Evolutionary conservation across 2,113 vertebrate genomes (phyloP).

Genomic region (Psilopogon haemacephalus): DNA sequence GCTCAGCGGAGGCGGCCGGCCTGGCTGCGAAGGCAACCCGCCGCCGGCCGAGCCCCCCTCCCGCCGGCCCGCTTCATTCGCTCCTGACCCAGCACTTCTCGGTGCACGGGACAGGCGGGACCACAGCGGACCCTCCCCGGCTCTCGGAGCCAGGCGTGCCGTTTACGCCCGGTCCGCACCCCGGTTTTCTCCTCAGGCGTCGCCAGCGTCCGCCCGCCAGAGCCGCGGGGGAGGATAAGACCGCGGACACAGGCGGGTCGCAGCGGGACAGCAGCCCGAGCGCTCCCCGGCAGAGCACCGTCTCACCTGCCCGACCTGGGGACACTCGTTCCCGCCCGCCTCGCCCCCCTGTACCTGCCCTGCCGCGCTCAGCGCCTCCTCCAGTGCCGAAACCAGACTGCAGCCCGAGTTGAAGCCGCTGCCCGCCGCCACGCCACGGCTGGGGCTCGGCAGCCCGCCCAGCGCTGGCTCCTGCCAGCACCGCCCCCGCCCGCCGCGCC

Average conservation of each 20-base stretch:
- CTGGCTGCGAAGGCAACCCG: not conserved
- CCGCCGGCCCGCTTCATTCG: not conserved
- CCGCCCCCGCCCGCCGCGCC: not conserved
- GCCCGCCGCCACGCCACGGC: not conserved
- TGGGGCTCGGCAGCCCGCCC: not conserved
- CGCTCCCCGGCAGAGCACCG: not conserved
- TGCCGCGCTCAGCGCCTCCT: not conserved
- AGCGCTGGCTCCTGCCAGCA: not conserved
- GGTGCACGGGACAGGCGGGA: not conserved
- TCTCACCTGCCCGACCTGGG: not conserved
- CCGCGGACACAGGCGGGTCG: not conserved
- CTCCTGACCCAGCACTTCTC: not conserved
- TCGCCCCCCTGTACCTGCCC: conserved; percentile 2
- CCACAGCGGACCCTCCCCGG: not conserved
- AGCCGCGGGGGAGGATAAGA: not conserved
- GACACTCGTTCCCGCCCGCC: not conserved
- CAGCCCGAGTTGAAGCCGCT: rapidly evolving
- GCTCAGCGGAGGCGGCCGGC: not conserved
- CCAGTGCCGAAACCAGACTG: not conserved
- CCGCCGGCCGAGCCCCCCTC: not conserved
- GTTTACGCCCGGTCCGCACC: not conserved
- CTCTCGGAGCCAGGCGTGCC: not conserved
- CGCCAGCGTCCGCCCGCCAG: not conserved
- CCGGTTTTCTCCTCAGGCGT: not conserved
- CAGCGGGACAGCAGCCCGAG: not conserved